A percentile compares a stretch with the other conserved stretches of the same genome.
These are phyloP conservation scores for Planiliza haematocheilus DNA, from an alignment of 2,113 vertebrate species.

Conservation along the genomic window DNA sequence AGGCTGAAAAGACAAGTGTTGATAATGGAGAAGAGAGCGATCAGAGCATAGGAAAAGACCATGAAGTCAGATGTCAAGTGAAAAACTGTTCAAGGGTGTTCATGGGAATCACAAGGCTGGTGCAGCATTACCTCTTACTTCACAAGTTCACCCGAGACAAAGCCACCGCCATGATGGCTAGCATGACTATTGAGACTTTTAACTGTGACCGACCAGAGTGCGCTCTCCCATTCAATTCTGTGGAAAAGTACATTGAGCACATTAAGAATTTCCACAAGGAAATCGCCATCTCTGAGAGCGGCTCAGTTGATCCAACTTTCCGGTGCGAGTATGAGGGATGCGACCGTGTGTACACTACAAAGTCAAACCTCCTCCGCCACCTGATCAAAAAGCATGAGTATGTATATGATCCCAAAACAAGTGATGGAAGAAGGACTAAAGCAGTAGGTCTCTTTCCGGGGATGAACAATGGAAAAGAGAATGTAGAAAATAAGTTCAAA, in stretches of 20 bases:
- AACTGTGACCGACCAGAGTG: conserved; percentile 94
- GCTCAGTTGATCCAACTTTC: conserved; percentile 90
- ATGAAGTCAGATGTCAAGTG: conserved; percentile 95
- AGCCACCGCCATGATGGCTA: conserved; percentile 89
- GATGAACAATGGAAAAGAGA: conserved; percentile 85
- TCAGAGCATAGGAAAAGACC: conserved; percentile 76
- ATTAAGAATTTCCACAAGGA: conserved; percentile 93
- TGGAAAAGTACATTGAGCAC: conserved; percentile 93
- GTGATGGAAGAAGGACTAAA: conserved; percentile 84
- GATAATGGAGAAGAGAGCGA: conserved; percentile 55
- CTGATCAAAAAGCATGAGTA: conserved; percentile 97
- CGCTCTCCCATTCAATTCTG: conserved; percentile 89
- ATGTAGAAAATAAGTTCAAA: conserved; percentile 84
- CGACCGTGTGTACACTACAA: conserved; percentile 95
- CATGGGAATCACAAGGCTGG: conserved; percentile 91
- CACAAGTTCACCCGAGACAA: conserved; percentile 97
- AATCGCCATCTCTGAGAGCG: conserved; percentile 87
- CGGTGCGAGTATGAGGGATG: conserved; percentile 93
- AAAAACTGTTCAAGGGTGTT: conserved; percentile 97
- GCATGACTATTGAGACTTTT: conserved; percentile 89
- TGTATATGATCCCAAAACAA: conserved; percentile 92
- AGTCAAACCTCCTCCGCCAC: conserved; percentile 96
- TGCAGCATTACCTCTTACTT: conserved; percentile 97
- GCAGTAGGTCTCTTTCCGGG: conserved; percentile 62
- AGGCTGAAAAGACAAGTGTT: conserved; percentile 80